Evolutionary conservation across 2,797 vertebrate species (phyloP).

Genomic region (Acomys russatus): DNA sequence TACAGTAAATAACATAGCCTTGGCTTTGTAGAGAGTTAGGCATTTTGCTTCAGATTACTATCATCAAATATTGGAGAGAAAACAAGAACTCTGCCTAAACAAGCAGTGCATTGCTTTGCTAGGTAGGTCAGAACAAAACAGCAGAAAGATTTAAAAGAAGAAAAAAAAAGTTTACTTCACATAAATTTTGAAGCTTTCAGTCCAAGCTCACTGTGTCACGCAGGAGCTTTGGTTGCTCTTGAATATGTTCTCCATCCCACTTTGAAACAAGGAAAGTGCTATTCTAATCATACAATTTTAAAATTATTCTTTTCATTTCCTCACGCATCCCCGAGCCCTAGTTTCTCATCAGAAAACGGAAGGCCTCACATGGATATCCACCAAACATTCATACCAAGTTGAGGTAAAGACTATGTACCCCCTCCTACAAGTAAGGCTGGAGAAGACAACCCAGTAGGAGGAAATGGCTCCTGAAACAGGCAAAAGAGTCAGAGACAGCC

Average conservation of each 20-base stretch:
- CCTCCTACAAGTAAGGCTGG: not conserved
- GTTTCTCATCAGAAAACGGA: too few species aligned
- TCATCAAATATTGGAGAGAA: not conserved
- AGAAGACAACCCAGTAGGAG: not conserved
- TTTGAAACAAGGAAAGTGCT: too few species aligned
- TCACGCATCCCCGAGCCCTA: too few species aligned
- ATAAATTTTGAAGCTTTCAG: not conserved
- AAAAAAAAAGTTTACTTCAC: not conserved
- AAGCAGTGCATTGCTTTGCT: not conserved
- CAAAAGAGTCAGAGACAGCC: not conserved
- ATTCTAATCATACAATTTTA: too few species aligned
- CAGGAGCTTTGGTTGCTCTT: not conserved
- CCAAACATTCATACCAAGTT: not conserved
- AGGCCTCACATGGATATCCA: not conserved
- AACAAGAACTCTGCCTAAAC: not conserved
- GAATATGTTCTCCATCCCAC: not conserved
- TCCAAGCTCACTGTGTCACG: not conserved
- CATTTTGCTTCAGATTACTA: not conserved
- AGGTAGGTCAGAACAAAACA: not conserved
- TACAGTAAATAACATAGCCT: slow-evolving; percentile 2
- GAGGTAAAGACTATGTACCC: not conserved
- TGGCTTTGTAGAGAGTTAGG: not conserved
- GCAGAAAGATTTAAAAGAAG: not conserved
- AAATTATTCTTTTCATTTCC: too few species aligned
- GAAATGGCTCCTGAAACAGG: not conserved